phyloP scores from a whole-genome alignment of 2,888 invertebrate species.

The Amorpha juglandis region DNA sequence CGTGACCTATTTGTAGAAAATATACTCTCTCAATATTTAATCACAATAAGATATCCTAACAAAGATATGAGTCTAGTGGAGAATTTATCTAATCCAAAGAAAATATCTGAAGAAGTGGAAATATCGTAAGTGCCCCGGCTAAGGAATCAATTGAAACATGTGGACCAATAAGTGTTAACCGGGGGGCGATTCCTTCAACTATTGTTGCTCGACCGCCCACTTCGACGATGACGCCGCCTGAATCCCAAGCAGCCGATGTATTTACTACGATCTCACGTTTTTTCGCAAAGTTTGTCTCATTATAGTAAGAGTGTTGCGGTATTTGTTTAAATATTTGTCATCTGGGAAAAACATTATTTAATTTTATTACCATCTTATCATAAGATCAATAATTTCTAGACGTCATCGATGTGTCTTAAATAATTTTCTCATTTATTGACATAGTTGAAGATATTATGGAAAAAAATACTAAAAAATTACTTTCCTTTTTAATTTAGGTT shows the following conservation, averaged over 20 bases:
- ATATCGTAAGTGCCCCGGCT: conserved; percentile 37
- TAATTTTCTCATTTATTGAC: neutral
- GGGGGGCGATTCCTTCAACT: conserved; percentile 65
- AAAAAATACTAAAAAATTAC: too few species aligned
- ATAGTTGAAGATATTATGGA: neutral
- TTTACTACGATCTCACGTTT: conserved; percentile 40
- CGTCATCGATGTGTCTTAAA: neutral
- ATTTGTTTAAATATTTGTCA: neutral
- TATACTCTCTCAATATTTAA: neutral
- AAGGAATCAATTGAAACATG: conserved; percentile 74
- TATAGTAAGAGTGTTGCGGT: neutral
- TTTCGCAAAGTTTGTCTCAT: conserved; percentile 28
- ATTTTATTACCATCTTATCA: neutral
- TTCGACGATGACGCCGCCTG: conserved; percentile 56
- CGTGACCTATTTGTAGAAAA: neutral
- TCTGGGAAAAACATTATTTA: neutral
- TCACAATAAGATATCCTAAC: neutral
- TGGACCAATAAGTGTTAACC: conserved; percentile 76
- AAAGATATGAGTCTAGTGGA: neutral
- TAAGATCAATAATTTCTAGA: neutral
- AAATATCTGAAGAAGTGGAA: conserved; percentile 6
- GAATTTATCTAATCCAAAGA: neutral
- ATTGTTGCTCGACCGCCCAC: conserved; percentile 68
- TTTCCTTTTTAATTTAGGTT: too few species aligned
- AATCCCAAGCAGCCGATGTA: conserved; percentile 60